phyloP scores from a whole-genome alignment of 2,888 invertebrate species.

The Hofmannophila pseudospretella region DNA sequence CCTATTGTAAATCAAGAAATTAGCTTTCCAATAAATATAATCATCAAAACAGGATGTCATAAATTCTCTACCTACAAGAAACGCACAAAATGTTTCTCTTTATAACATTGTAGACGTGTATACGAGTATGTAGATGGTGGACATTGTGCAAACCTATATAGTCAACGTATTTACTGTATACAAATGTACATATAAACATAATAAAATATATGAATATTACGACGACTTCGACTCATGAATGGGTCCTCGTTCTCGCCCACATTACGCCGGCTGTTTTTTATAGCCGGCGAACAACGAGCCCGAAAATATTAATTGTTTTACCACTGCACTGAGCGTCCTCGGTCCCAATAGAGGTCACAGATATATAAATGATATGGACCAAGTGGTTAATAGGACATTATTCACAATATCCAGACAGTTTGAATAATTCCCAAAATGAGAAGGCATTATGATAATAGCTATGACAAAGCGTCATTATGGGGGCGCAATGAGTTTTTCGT shows the following conservation, averaged over 20 bases:
- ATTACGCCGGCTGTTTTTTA: slow-evolving; percentile 27
- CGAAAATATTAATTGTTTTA: slow-evolving; percentile 62
- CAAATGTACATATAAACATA: slow-evolving; percentile 2
- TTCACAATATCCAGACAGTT: too few species aligned
- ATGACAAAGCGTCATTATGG: too few species aligned
- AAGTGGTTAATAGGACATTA: too few species aligned
- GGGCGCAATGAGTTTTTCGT: too few species aligned
- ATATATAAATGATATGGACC: slow-evolving; percentile 14
- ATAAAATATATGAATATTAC: slow-evolving; percentile 26
- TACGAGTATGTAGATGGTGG: not conserved
- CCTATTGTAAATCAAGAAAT: too few species aligned
- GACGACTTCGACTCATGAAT: slow-evolving; percentile 43
- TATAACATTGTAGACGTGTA: too few species aligned
- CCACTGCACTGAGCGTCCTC: slow-evolving; percentile 45
- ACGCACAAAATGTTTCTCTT: too few species aligned
- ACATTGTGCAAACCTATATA: slow-evolving; percentile 6
- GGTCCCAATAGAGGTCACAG: slow-evolving; percentile 43
- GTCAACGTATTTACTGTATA: slow-evolving; percentile 1
- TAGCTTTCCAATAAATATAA: too few species aligned
- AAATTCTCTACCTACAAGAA: too few species aligned
- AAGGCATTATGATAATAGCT: too few species aligned
- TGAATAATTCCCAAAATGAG: too few species aligned
- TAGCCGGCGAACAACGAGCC: slow-evolving; percentile 25
- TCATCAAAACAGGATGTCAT: too few species aligned
- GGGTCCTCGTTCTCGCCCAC: slow-evolving; percentile 35